A percentile compares a stretch with the other conserved stretches of the same genome.
Conservation (phyloP, 2,113 vertebrate species). For the Macquaria ambigua region DNA sequence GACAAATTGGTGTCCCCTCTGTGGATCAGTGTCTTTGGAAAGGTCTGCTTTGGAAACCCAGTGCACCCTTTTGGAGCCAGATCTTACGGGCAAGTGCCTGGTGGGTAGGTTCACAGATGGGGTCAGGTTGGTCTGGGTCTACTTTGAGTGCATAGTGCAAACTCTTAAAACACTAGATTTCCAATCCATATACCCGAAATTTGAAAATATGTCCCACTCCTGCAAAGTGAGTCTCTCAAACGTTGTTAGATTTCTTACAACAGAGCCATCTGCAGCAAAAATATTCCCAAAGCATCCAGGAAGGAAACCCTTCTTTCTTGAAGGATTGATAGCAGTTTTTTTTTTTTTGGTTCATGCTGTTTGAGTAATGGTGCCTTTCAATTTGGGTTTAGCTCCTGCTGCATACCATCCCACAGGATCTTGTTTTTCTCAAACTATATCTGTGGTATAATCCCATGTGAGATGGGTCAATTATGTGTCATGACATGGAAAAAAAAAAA, state of each 20-base stretch:
- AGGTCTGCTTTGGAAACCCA: constrained; percentile 5
- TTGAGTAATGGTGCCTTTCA: constrained; percentile 53
- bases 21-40: constrained; percentile 31
- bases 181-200: not conserved
- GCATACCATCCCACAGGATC: constrained; percentile 32
- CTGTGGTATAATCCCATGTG: constrained; percentile 49
- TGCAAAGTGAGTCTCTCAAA: constrained; percentile 27
- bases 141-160: not conserved
- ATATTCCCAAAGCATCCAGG: constrained; percentile 27
- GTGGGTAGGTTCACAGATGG: not conserved
- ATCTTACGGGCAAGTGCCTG: not conserved
- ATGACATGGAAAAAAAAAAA: constrained; percentile 32
- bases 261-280: constrained; percentile 33
- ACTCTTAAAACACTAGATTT: not conserved
- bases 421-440: constrained; percentile 40
- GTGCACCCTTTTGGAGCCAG: not conserved
- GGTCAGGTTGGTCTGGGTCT: not conserved
- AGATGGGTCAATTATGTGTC: constrained; percentile 35
- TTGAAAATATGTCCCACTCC: constrained; percentile 15
- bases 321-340: constrained; percentile 27
- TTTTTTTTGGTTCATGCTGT: constrained; percentile 21
- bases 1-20: not conserved
- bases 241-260: constrained; percentile 5
- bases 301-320: constrained; percentile 13
- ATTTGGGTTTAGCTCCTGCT: constrained; percentile 32